Evolutionary conservation across 2,113 vertebrate species (phyloP).

Genomic region (Rynchops niger): DNA sequence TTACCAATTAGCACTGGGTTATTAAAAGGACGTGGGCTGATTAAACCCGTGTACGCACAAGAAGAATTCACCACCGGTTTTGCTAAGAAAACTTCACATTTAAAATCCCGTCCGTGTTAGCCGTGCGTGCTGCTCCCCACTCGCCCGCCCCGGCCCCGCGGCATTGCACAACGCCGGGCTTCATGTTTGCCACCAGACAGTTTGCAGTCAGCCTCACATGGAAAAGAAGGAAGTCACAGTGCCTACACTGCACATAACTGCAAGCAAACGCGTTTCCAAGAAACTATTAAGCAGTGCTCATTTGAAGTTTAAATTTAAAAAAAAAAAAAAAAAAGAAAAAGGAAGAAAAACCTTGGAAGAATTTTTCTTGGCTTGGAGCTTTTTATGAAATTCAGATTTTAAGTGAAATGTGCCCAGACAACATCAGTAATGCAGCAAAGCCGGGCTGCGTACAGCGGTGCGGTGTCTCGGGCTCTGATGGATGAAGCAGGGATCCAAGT

Average conservation of each 20-base stretch:
- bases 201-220: slow-evolving; percentile 1
- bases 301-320: slow-evolving; percentile 7
- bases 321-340: no score
- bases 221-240: slow-evolving; percentile 20
- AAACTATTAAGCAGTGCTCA: slow-evolving; percentile 31
- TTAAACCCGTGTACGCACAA: not conserved
- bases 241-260: not conserved
- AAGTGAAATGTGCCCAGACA: not conserved
- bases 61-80: not conserved
- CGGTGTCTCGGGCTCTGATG: accelerated
- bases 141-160: not conserved
- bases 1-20: not conserved
- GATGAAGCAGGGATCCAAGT: not conserved
- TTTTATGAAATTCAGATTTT: not conserved
- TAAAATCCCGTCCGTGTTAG: accelerated
- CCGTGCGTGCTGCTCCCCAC: accelerated
- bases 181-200: not conserved
- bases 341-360: not conserved
- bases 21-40: not conserved
- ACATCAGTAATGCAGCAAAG: not conserved
- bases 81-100: not conserved
- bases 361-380: not conserved
- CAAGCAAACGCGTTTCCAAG: slow-evolving; percentile 18
- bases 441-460: not conserved
- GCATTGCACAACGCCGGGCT: not conserved